Percentiles rank a stretch among this genome's conserved stretches.
Evolutionary conservation across 2,888 invertebrate genomes (phyloP).

Genomic region (Tenodera sinensis): DNA sequence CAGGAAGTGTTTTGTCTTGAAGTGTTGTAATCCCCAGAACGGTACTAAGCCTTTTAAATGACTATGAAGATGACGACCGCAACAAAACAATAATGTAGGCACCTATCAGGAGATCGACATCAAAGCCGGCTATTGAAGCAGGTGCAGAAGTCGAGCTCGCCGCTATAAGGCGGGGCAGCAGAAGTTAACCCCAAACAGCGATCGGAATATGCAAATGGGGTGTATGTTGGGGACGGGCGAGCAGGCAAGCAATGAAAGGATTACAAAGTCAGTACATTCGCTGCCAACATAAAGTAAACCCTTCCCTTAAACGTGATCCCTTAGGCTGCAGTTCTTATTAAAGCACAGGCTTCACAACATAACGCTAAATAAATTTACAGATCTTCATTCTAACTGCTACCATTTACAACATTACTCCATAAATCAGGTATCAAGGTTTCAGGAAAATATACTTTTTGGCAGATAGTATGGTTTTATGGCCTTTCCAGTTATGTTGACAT

Average conservation of each 20-base stretch:
- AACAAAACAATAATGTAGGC: neutral
- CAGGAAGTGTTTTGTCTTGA: too few species aligned
- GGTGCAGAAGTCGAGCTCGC: neutral
- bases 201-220: slow-evolving; percentile 14
- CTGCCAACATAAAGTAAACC: neutral
- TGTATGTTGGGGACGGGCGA: neutral
- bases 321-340: too few species aligned
- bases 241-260: slow-evolving; percentile 8
- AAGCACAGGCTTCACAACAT: too few species aligned
- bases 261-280: slow-evolving; percentile 3
- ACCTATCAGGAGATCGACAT: neutral
- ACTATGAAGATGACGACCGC: neutral
- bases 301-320: neutral
- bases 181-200: neutral
- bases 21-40: too few species aligned
- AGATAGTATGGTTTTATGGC: too few species aligned
- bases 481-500: too few species aligned
- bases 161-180: neutral
- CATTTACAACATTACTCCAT: too few species aligned
- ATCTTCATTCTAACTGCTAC: too few species aligned
- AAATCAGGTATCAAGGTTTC: too few species aligned
- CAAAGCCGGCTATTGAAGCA: neutral
- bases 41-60: neutral
- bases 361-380: too few species aligned
- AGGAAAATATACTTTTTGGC: too few species aligned